Percentiles rank a stretch among this genome's conserved stretches.
Conservation (phyloP, 2,113 vertebrate species). For the Eptesicus fuscus region DNA sequence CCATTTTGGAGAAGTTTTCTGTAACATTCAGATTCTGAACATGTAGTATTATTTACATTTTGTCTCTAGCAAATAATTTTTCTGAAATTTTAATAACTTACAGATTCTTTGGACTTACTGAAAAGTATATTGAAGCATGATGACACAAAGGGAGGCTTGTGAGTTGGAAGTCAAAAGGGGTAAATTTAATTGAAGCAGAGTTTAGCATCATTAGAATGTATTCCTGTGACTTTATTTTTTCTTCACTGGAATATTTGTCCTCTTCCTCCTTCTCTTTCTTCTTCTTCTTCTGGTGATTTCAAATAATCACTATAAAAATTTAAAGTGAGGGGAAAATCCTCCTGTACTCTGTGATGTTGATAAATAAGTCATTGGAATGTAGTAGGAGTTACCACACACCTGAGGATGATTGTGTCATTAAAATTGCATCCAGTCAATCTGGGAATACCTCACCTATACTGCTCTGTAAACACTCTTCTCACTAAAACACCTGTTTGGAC, state of each 20-base stretch:
- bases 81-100: not conserved
- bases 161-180: not conserved
- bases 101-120: not conserved
- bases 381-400: not conserved
- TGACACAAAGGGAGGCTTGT: not conserved
- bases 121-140: not conserved
- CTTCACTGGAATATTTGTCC: not conserved
- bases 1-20: constrained; percentile 62
- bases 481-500: constrained; percentile 41
- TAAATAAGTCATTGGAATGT: constrained; percentile 38
- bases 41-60: constrained; percentile 65
- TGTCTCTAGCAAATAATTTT: constrained; percentile 29
- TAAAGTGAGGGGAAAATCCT: not conserved
- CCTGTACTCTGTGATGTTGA: not conserved
- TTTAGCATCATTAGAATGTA: not conserved
- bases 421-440: not conserved
- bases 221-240: not conserved
- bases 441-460: constrained; percentile 23
- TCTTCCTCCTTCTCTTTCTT: not conserved
- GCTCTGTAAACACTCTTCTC: constrained; percentile 3
- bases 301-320: constrained; percentile 5
- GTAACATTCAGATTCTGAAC: constrained; percentile 37
- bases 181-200: not conserved
- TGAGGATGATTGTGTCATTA: constrained; percentile 37
- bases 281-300: not conserved